A percentile compares a stretch with the other conserved stretches of the same genome.
Conservation (phyloP, 2,797 vertebrate genomes). For the Aselliscus stoliczkanus region DNA sequence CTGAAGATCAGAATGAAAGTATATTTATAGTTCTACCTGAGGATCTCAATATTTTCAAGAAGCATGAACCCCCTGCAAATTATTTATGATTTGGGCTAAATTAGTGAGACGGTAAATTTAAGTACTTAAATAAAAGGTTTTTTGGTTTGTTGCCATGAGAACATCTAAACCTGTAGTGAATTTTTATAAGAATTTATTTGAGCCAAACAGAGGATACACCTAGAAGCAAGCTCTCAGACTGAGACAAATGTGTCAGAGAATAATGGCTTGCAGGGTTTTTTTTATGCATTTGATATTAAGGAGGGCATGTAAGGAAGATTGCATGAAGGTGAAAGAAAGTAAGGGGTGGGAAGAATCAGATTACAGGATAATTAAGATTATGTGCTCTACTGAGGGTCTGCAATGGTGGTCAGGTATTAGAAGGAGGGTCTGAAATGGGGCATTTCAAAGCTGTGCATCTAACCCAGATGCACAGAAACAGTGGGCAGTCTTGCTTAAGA, state of each 20-base stretch:
- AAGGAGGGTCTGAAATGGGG: background rate
- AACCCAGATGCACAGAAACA: background rate
- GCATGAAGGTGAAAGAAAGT: background rate
- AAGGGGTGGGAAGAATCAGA: background rate
- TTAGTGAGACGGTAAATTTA: slow-evolving; percentile 45
- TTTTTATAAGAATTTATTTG: background rate
- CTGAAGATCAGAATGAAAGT: slow-evolving; percentile 38
- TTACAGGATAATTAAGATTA: background rate
- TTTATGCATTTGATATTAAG: background rate
- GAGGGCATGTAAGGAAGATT: background rate
- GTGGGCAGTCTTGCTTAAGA: background rate
- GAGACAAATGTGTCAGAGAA: background rate
- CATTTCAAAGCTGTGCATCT: background rate
- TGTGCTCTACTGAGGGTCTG: background rate
- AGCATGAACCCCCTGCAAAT: slow-evolving; percentile 31
- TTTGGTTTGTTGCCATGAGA: background rate
- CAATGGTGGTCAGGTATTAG: background rate
- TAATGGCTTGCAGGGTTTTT: background rate
- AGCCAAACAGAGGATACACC: background rate
- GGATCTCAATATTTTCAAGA: slow-evolving; percentile 50
- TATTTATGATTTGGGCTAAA: slow-evolving; percentile 31
- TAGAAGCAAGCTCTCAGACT: background rate
- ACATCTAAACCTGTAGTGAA: background rate
- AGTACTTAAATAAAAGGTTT: slow-evolving; percentile 37
- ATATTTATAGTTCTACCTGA: slow-evolving; percentile 47